Evolutionary conservation across 1,140 invertebrate species (phyloP).

Genomic region (Drosophila pseudoananassae): DNA sequence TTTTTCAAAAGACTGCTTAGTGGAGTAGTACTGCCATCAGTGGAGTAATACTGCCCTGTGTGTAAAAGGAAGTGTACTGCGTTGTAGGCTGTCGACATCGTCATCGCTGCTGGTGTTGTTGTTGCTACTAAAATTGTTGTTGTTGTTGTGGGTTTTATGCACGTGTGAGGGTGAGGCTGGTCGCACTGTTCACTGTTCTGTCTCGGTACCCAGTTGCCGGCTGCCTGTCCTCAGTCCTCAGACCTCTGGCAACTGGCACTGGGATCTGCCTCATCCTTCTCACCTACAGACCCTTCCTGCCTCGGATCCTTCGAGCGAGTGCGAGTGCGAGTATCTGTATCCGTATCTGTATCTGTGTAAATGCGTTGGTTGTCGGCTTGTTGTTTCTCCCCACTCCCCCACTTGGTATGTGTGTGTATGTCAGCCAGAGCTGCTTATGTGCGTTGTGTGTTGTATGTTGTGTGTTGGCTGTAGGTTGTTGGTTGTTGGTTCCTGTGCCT

Average conservation of each 20-base stretch:
- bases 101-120: conserved; percentile 36
- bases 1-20: neutral
- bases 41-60: conserved; percentile 30
- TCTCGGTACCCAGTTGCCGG: conserved; percentile 22
- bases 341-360: conserved; percentile 74
- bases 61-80: conserved; percentile 79
- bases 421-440: conserved; percentile 57
- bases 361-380: conserved; percentile 63
- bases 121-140: neutral
- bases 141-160: conserved; percentile 26
- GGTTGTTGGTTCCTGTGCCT: conserved; percentile 46
- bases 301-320: conserved; percentile 19
- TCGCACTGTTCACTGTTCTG: conserved; percentile 6
- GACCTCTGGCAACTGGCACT: neutral
- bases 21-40: neutral
- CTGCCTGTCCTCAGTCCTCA: conserved; percentile 30
- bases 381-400: conserved; percentile 31
- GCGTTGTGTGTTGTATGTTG: conserved; percentile 14
- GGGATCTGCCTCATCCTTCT: conserved; percentile 9
- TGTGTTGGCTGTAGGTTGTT: conserved; percentile 44
- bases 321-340: conserved; percentile 63
- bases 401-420: conserved; percentile 34
- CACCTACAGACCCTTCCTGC: neutral
- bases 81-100: conserved; percentile 67
- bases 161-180: conserved; percentile 48